Conservation (phyloP, 2,888 invertebrate genomes). For the Amphipoea oculea region DNA sequence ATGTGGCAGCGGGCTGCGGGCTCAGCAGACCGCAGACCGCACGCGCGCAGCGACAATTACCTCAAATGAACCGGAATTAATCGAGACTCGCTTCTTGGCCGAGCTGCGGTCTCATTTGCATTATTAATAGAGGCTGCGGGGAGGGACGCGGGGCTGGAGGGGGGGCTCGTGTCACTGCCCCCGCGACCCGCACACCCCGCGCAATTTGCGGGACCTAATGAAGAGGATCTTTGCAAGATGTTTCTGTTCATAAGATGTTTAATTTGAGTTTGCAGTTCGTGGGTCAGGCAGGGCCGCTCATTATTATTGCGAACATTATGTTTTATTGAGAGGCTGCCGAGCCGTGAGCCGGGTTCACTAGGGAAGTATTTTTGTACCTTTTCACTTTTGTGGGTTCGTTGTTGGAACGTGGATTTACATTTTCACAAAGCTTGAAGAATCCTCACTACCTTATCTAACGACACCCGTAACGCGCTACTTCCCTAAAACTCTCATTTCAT, state of each 20-base stretch:
- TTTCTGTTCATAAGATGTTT: conserved; percentile 90
- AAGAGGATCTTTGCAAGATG: conserved; percentile 90
- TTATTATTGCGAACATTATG: conserved; percentile 85
- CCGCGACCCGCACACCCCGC: conserved; percentile 72
- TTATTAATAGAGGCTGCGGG: conserved; percentile 89
- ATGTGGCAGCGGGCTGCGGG: conserved; percentile 62
- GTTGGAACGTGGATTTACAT: conserved; percentile 2
- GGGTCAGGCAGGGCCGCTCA: conserved; percentile 84
- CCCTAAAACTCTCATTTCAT: conserved; percentile 19
- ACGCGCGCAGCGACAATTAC: conserved; percentile 89
- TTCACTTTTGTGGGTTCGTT: conserved; percentile 38
- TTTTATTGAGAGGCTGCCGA: conserved; percentile 72
- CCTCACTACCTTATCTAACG: background rate
- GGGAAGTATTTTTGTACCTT: conserved; percentile 48
- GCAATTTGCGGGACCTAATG: conserved; percentile 89
- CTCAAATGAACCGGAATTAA: conserved; percentile 91
- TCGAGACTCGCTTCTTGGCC: conserved; percentile 90
- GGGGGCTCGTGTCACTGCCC: conserved; percentile 83
- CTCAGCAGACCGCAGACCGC: conserved; percentile 82
- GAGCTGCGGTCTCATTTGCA: conserved; percentile 90
- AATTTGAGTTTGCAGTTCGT: conserved; percentile 89
- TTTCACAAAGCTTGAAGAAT: background rate
- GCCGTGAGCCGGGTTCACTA: conserved; percentile 37
- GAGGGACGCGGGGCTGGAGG: conserved; percentile 65
- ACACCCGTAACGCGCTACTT: background rate